Percentiles rank a stretch among this genome's conserved stretches.
Evolutionary conservation across 2,888 invertebrate genomes (phyloP).

Genomic region (Aphelenchoides bicaudatus): DNA sequence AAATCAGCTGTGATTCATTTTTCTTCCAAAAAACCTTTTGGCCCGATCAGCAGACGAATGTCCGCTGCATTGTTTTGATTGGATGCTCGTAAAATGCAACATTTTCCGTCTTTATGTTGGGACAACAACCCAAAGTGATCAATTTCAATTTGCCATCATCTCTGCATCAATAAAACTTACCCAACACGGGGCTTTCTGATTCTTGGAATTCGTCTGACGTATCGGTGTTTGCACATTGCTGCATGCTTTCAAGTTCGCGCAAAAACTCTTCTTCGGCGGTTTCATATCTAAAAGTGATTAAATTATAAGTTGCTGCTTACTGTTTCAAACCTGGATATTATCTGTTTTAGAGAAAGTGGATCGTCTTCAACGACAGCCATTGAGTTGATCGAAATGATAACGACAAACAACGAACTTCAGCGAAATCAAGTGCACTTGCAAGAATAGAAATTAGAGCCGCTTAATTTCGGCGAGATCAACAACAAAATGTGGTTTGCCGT

Average conservation of each 20-base stretch:
- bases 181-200: conserved; percentile 32
- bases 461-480: not conserved
- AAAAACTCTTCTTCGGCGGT: conserved; percentile 57
- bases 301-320: conserved; percentile 20
- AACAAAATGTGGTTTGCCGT: not conserved
- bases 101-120: too few species aligned
- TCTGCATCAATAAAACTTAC: conserved; percentile 19
- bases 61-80: too few species aligned
- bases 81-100: too few species aligned
- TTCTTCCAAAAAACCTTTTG: too few species aligned
- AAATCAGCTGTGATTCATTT: too few species aligned
- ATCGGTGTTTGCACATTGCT: conserved; percentile 36
- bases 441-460: not conserved
- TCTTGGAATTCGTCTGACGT: conserved; percentile 33
- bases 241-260: conserved; percentile 53
- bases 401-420: not conserved
- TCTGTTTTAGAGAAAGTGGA: conserved; percentile 30
- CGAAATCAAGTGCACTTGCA: not conserved
- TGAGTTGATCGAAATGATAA: not conserved
- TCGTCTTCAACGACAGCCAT: conserved; percentile 17
- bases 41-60: too few species aligned
- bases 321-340: conserved; percentile 24
- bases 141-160: too few species aligned
- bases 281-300: conserved; percentile 47
- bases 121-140: too few species aligned